A percentile compares a stretch with the other conserved stretches of the same genome.
Conservation (phyloP, 2,797 vertebrate species). For the Cossypha niveicapilla region DNA sequence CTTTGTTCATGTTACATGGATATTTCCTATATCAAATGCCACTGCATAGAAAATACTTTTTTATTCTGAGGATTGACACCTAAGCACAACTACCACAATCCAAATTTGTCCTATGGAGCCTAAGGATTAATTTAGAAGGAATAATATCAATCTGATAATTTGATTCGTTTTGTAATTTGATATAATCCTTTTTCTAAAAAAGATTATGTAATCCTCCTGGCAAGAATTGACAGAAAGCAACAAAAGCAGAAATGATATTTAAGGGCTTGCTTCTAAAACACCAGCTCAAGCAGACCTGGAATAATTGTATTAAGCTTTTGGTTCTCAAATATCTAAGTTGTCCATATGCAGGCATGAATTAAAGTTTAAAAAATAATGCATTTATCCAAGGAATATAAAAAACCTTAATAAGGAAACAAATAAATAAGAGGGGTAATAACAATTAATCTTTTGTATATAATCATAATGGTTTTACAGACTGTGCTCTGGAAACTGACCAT, state of each 20-base stretch:
- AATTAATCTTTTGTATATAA: neutral
- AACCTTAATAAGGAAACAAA: neutral
- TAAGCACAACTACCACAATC: neutral
- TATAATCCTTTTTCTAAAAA: neutral
- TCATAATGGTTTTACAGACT: neutral
- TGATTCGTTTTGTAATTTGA: neutral
- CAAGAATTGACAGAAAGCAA: neutral
- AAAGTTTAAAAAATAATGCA: neutral
- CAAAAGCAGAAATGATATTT: neutral
- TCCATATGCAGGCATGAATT: neutral
- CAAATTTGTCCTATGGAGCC: neutral
- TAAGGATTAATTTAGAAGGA: neutral
- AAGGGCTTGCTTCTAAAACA: neutral
- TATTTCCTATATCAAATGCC: neutral
- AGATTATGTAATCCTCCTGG: neutral
- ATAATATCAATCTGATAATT: neutral
- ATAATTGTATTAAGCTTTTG: neutral
- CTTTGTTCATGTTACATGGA: neutral
- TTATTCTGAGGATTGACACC: neutral
- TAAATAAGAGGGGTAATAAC: neutral
- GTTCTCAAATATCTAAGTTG: neutral
- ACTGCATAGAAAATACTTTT: neutral
- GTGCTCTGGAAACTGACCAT: neutral
- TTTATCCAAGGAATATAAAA: neutral
- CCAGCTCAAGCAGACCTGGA: neutral